A percentile compares a stretch with the other conserved stretches of the same genome.
These are phyloP conservation scores for Platysteira castanea DNA, from an alignment of 2,113 vertebrate genomes.

Conservation along the genomic window DNA sequence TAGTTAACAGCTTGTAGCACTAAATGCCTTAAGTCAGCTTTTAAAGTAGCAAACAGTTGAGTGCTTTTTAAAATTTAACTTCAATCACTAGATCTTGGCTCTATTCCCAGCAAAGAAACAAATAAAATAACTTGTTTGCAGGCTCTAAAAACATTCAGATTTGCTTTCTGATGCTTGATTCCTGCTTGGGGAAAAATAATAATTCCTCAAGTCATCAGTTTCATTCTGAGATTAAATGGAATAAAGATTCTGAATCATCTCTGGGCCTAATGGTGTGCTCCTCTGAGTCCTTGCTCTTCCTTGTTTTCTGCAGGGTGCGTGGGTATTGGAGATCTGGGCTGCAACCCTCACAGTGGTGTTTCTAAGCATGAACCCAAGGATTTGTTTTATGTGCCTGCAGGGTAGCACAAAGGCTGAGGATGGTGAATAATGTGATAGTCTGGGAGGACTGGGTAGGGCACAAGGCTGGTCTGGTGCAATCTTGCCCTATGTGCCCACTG, in stretches of 20 bases:
- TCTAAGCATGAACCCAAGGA: neutral
- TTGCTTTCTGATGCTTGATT: neutral
- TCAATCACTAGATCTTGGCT: neutral
- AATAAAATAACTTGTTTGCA: neutral
- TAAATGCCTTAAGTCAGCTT: neutral
- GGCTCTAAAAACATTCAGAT: neutral
- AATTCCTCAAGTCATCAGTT: neutral
- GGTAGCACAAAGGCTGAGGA: neutral
- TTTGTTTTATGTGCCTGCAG: neutral
- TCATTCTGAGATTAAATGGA: neutral
- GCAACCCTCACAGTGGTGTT: neutral
- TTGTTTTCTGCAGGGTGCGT: neutral
- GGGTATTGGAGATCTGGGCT: neutral
- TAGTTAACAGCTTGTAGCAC: neutral
- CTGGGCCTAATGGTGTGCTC: neutral
- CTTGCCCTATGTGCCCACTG: neutral
- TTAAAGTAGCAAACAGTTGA: neutral
- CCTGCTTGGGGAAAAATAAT: neutral
- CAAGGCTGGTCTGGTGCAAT: neutral
- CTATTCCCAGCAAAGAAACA: neutral
- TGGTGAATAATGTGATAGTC: neutral
- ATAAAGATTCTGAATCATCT: neutral
- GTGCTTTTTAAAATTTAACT: neutral
- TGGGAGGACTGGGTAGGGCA: neutral
- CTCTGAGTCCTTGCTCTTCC: neutral